Evolutionary conservation across 1,140 invertebrate genomes (phyloP).

Genomic region (Panagrolaimus sp.): DNA sequence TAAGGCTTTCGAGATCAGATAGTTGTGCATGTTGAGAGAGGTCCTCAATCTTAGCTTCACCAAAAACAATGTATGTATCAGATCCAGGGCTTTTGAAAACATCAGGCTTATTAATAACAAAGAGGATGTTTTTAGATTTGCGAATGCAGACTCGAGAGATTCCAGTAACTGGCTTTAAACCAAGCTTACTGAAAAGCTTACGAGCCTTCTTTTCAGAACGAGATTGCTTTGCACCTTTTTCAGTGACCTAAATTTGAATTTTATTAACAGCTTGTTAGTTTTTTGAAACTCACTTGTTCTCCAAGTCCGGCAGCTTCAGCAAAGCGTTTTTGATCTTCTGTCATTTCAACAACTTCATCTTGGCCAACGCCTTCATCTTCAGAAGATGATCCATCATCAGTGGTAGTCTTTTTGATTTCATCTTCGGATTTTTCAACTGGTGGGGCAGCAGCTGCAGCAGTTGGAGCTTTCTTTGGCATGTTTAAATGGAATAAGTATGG

Average conservation of each 20-base stretch:
- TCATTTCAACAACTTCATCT: slow-evolving; percentile 47
- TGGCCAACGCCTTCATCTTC: slow-evolving; percentile 48
- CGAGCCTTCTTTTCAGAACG: slow-evolving; percentile 97
- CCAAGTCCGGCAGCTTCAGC: slow-evolving; percentile 56
- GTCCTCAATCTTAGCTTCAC: slow-evolving; percentile 99
- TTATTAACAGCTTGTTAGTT: not conserved
- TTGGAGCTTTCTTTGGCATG: not conserved
- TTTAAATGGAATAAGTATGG: too few relatives aligned
- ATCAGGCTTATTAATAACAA: slow-evolving; percentile 98
- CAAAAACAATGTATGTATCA: slow-evolving; percentile 98
- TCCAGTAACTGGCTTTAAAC: slow-evolving; percentile 86
- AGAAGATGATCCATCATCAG: slow-evolving; percentile 44
- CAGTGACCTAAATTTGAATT: slow-evolving; percentile 36
- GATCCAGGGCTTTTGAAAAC: slow-evolving; percentile 99
- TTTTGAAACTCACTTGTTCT: slow-evolving; percentile 41
- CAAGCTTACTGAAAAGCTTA: slow-evolving; percentile 97
- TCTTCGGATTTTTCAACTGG: slow-evolving; percentile 12
- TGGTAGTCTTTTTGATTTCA: slow-evolving; percentile 42
- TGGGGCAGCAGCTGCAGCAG: not conserved
- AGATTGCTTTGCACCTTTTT: slow-evolving; percentile 74
- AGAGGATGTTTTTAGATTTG: slow-evolving; percentile 97
- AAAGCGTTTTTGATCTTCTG: slow-evolving; percentile 54
- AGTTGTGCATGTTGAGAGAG: slow-evolving; percentile 96
- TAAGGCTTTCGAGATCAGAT: too few relatives aligned
- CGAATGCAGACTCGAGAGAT: slow-evolving; percentile 94